Evolutionary conservation across 1,140 invertebrate genomes (phyloP).

Genomic region (Cyclina sinensis): DNA sequence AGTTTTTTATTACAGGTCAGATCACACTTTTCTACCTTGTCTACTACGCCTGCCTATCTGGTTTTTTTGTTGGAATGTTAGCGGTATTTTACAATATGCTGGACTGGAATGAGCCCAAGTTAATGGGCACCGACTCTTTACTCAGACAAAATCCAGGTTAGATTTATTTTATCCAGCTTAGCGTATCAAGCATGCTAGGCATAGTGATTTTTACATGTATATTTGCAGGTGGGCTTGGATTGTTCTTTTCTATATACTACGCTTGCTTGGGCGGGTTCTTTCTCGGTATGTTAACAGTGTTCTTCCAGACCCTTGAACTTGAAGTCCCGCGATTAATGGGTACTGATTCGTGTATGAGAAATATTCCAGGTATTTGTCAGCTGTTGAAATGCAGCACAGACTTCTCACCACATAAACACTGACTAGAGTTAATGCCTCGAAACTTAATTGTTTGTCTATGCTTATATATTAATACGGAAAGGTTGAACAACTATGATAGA

Average conservation of each 20-base stretch:
- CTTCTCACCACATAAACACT: background rate
- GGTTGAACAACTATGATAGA: too few species aligned
- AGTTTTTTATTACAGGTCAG: slow-evolving; percentile 79
- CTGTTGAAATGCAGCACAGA: background rate
- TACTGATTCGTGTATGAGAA: slow-evolving; percentile 93
- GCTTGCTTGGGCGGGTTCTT: slow-evolving; percentile 94
- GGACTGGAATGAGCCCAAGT: slow-evolving; percentile 94
- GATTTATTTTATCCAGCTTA: background rate
- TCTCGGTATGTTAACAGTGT: slow-evolving; percentile 95
- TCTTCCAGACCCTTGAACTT: slow-evolving; percentile 95
- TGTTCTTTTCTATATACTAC: slow-evolving; percentile 98
- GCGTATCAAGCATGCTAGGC: slow-evolving; percentile 11
- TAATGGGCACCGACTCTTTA: slow-evolving; percentile 93
- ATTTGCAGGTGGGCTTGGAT: slow-evolving; percentile 89
- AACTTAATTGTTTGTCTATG: too few species aligned
- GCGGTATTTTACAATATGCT: slow-evolving; percentile 97
- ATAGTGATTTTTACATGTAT: slow-evolving; percentile 63
- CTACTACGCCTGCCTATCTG: slow-evolving; percentile 94
- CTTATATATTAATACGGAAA: too few species aligned
- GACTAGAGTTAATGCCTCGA: too few species aligned
- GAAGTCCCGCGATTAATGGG: slow-evolving; percentile 95
- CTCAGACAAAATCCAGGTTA: slow-evolving; percentile 97
- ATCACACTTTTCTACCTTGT: slow-evolving; percentile 97
- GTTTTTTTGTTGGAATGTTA: slow-evolving; percentile 96
- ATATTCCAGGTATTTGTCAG: slow-evolving; percentile 92